A percentile compares a stretch with the other conserved stretches of the same genome.
Evolutionary conservation across 2,888 invertebrate genomes (phyloP).

Genomic region (Lumbricus terrestris): DNA sequence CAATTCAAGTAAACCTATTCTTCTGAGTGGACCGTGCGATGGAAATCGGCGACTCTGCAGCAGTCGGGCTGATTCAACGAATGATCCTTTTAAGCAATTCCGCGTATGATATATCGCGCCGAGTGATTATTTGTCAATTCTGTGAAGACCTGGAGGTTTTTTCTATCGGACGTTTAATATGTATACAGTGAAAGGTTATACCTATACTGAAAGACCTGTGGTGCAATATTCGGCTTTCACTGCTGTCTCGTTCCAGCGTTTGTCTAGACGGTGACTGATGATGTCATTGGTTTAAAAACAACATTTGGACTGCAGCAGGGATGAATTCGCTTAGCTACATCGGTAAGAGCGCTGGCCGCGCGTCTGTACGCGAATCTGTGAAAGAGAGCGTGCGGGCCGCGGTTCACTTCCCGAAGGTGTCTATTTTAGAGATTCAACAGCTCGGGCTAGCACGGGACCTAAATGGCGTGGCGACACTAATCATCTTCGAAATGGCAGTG

Average conservation of each 20-base stretch:
- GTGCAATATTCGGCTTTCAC: neutral
- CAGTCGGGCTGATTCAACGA: neutral
- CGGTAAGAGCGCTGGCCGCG: no score
- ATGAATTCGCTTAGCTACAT: no score
- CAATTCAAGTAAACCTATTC: no score
- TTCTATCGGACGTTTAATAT: no score
- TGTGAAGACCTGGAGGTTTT: neutral
- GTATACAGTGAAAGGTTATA: neutral
- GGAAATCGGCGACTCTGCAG: neutral
- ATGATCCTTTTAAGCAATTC: neutral
- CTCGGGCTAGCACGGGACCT: no score
- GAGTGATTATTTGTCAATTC: neutral
- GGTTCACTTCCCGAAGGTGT: no score
- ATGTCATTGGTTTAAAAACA: neutral
- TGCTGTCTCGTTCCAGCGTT: neutral
- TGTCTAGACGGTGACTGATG: neutral
- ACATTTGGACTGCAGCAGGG: neutral
- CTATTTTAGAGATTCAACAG: no score
- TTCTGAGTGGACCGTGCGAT: neutral
- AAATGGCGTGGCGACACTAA: no score
- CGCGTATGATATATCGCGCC: neutral
- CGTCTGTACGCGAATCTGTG: no score
- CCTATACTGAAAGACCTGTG: neutral
- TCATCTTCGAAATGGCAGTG: no score
- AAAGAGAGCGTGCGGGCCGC: no score